These are phyloP conservation scores for Hafferia zeledoni DNA, from an alignment of 2,797 vertebrate genomes.

Conservation along the genomic window DNA sequence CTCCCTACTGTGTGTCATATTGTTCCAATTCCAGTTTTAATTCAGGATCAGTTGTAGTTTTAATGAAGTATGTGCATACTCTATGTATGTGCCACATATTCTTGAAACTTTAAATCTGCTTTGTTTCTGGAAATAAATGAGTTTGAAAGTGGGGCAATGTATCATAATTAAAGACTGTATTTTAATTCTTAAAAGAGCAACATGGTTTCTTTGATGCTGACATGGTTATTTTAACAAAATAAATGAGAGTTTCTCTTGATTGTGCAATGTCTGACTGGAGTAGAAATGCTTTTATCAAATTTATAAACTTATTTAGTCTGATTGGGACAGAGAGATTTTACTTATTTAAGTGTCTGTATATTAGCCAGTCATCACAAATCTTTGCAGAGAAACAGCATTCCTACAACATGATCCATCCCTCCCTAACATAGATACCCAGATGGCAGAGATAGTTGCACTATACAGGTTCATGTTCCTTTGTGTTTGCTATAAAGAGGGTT, in stretches of 20 bases:
- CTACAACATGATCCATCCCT: background rate
- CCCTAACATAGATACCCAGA: background rate
- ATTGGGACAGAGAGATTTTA: fast-evolving
- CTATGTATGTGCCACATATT: background rate
- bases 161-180: background rate
- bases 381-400: background rate
- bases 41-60: background rate
- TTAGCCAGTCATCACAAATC: background rate
- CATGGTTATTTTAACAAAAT: background rate
- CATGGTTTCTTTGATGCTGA: background rate
- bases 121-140: background rate
- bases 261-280: background rate
- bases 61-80: background rate
- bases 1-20: background rate
- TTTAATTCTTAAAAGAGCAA: background rate
- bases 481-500: background rate
- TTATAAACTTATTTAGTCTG: background rate
- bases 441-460: background rate
- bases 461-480: background rate
- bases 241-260: background rate
- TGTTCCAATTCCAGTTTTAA: background rate
- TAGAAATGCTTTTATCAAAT: background rate
- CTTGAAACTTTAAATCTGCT: background rate
- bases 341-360: background rate
- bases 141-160: background rate